Conservation (phyloP, 92 coral and sea anemone genomes). For the Phenganax subtilis region DNA sequence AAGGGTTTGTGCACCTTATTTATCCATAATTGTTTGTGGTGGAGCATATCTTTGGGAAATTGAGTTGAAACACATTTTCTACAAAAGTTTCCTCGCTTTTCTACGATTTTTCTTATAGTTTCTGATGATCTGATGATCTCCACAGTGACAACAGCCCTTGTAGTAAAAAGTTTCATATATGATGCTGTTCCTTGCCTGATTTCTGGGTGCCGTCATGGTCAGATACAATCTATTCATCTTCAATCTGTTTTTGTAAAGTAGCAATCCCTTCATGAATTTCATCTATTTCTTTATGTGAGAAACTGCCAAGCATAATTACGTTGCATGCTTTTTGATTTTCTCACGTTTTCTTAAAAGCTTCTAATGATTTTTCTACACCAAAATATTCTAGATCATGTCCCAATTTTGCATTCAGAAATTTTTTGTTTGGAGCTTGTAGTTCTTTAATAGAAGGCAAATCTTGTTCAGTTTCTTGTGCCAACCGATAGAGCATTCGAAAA, state of each 20-base stretch:
- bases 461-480: constrained; percentile 19
- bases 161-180: neutral
- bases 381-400: constrained; percentile 8
- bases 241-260: neutral
- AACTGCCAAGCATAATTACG: neutral
- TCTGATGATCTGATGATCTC: constrained; percentile 18
- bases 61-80: neutral
- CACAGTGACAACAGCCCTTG: constrained; percentile 6
- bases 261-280: neutral
- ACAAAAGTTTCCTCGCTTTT: neutral
- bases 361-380: neutral
- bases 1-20: neutral
- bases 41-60: neutral
- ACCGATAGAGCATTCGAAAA: constrained; percentile 27
- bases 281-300: neutral
- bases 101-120: neutral
- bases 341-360: neutral
- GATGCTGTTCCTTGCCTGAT: neutral
- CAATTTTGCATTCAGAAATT: neutral
- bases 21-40: neutral
- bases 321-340: neutral
- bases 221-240: neutral
- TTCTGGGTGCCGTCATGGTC: neutral
- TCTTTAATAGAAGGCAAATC: constrained; percentile 25
- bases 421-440: neutral